Evolutionary conservation across 1,140 invertebrate species (phyloP), one percentile per base, ranked within the genome.

Genomic region (Coptotermes formosanus): DNA sequence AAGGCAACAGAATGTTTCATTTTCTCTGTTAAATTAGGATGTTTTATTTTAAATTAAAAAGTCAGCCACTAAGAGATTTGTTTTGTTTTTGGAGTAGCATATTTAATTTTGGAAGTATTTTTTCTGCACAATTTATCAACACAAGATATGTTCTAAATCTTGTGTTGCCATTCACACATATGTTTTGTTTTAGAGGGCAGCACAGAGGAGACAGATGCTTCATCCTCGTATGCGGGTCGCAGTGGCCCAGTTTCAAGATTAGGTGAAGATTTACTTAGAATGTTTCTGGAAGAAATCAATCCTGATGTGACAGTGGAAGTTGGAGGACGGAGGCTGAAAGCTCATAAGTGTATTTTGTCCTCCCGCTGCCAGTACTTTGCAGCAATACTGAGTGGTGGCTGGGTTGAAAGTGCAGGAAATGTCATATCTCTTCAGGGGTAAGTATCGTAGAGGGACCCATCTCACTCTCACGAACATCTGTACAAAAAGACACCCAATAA

Each of bases 291-390:
- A 89, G 97, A 97, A 91, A 95, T 97, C 81, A 95, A 95, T 89
- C 94, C 96, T 32, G 97, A 98, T 91, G 96, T 97, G 84, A 94
- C 94, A 23, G 94, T 97, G 6, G 95, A 96, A 89, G 96, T 97
- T 23, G 94, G 94, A 43, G 96, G 95, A 3, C 93, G 94, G 14
- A 92, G 94, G 86, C 95, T 98, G 75, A 95, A 94, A 89, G 96
- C 96, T 30, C 97, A 98, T 90, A 97, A 97, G 91, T 98, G 97
- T 90, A 97, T 98, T 88, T 91, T 98, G 85, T 95, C 96, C 85
- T 97, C 96, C 14, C 93, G 97, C 55, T 98, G 97, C 89, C 96
- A 97, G 89, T 98, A 98, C 90, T 98, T 98, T 91, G 96, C 96
- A 12, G 97, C 96, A 52, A 96, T 98, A 90, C 91, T 98, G 4